Conservation (phyloP, 2,888 invertebrate genomes). For the Apamea epomidion region DNA sequence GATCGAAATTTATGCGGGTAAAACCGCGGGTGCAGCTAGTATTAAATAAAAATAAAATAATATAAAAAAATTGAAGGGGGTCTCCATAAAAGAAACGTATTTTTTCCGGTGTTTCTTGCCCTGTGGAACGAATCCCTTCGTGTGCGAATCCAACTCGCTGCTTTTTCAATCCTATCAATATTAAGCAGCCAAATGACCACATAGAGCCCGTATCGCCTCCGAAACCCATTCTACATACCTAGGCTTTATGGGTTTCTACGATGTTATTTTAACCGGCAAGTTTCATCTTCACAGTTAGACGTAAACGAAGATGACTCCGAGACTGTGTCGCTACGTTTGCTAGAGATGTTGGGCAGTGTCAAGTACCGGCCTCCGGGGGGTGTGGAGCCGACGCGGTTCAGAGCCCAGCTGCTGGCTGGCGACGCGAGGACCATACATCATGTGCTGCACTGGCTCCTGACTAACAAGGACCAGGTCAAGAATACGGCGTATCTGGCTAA, state of each 20-base stretch:
- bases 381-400: conserved; percentile 84
- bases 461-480: conserved; percentile 93
- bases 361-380: conserved; percentile 93
- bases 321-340: conserved; percentile 93
- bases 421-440: conserved; percentile 94
- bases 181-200: not conserved
- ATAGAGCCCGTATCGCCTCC: not conserved
- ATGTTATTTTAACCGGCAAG: not conserved
- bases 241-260: not conserved
- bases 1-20: too few relatives aligned
- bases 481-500: conserved; percentile 96
- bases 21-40: too few relatives aligned
- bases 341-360: conserved; percentile 93
- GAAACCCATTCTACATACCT: not conserved
- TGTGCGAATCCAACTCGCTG: not conserved
- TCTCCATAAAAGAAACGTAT: too few relatives aligned
- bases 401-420: conserved; percentile 90
- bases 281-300: conserved; percentile 87
- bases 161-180: not conserved
- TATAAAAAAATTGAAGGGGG: too few relatives aligned
- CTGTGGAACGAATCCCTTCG: not conserved
- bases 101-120: not conserved
- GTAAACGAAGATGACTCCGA: conserved; percentile 94
- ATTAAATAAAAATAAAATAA: too few relatives aligned
- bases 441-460: conserved; percentile 95